Evolutionary conservation across 2,888 invertebrate species (phyloP).

Genomic region (Blastobasis lacticolella): DNA sequence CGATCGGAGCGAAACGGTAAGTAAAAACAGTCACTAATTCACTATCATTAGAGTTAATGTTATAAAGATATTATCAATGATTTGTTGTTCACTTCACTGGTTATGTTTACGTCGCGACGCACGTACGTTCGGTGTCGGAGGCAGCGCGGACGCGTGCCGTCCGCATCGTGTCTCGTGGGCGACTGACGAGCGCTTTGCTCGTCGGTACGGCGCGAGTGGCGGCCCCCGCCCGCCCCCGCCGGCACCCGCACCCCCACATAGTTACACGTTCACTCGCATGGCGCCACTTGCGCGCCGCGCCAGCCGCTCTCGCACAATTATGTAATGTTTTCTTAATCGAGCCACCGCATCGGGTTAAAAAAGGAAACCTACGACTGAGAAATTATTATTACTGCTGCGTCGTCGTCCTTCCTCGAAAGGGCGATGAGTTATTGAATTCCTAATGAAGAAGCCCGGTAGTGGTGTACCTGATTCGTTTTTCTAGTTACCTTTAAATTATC

Average conservation of each 20-base stretch:
- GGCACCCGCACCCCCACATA: slow-evolving; percentile 51
- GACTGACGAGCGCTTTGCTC: slow-evolving; percentile 49
- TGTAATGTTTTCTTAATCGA: slow-evolving; percentile 71
- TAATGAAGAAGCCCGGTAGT: slow-evolving; percentile 20
- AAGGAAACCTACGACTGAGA: slow-evolving; percentile 34
- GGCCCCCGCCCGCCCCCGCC: slow-evolving; percentile 52
- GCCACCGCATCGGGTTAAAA: slow-evolving; percentile 52
- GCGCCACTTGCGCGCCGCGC: slow-evolving; percentile 65
- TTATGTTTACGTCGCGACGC: slow-evolving; percentile 63
- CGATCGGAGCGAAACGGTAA: slow-evolving; percentile 28
- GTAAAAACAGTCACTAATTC: slow-evolving; percentile 31
- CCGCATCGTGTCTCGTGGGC: slow-evolving; percentile 60
- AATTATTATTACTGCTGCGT: slow-evolving; percentile 33
- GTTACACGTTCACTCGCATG: slow-evolving; percentile 64
- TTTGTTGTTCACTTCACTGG: slow-evolving; percentile 43
- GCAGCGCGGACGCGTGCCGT: slow-evolving; percentile 52
- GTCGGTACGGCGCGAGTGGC: slow-evolving; percentile 53
- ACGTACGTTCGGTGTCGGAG: slow-evolving; percentile 42
- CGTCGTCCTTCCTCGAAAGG: slow-evolving; percentile 22
- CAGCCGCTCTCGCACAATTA: slow-evolving; percentile 64
- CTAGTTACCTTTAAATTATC: slow-evolving; percentile 1
- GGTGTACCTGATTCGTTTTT: background rate
- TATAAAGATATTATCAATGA: slow-evolving; percentile 34
- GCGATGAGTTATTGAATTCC: slow-evolving; percentile 22
- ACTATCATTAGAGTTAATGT: slow-evolving; percentile 32